Conservation (phyloP, 2,113 vertebrate genomes). For the Ammospiza nelsoni region DNA sequence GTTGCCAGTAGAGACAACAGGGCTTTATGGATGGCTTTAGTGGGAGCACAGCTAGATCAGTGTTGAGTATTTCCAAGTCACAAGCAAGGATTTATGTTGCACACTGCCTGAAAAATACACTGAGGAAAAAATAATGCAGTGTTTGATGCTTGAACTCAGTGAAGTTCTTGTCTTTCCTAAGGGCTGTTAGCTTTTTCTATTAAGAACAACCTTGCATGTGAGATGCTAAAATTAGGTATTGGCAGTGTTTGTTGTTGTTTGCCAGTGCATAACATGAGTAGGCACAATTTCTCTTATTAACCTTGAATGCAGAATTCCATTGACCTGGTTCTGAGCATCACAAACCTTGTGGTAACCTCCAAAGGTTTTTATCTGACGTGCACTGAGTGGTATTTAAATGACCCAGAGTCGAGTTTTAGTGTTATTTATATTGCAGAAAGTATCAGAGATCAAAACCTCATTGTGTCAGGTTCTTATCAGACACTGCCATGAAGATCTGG, state of each 20-base stretch:
- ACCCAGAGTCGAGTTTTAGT: not conserved
- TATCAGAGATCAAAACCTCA: not conserved
- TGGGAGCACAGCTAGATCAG: not conserved
- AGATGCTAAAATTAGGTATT: conserved; percentile 43
- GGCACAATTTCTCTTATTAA: conserved; percentile 21
- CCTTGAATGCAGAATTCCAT: conserved; percentile 37
- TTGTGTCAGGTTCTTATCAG: conserved; percentile 27
- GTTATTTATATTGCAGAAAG: not conserved
- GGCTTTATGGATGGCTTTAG: not conserved
- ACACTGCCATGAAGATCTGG: not conserved
- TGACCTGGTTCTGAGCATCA: conserved; percentile 10
- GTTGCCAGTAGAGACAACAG: not conserved
- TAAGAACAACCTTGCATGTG: not conserved
- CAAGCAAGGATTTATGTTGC: not conserved
- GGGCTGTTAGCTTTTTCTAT: conserved; percentile 18
- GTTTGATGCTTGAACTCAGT: not conserved
- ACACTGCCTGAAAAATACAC: not conserved
- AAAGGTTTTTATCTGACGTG: not conserved
- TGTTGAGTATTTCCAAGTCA: not conserved
- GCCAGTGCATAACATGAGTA: conserved; percentile 3
- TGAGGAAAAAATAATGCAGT: not conserved
- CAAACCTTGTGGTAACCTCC: conserved; percentile 24
- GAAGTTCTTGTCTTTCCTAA: not conserved
- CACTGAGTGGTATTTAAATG: not conserved
- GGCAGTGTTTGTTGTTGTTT: conserved; percentile 10